Percentiles rank a stretch among this genome's conserved stretches.
Evolutionary conservation across 2,797 vertebrate genomes (phyloP).

Genomic region (Dryobates pubescens): DNA sequence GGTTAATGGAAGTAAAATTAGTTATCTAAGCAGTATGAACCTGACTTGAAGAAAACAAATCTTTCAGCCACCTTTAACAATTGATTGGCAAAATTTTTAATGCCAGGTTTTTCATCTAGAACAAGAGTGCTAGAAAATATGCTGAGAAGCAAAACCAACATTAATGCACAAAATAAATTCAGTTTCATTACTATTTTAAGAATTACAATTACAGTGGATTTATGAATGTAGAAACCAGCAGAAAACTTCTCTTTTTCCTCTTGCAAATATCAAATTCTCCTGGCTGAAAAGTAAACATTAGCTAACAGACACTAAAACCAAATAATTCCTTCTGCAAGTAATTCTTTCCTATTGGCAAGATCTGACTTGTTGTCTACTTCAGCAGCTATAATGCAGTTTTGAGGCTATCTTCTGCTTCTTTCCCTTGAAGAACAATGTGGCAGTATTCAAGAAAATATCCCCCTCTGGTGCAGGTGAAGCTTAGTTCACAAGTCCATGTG

Average conservation of each 20-base stretch:
- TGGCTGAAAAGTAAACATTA: not conserved
- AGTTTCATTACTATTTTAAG: not conserved
- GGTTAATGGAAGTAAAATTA: not conserved
- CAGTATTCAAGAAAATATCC: not conserved
- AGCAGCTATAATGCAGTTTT: not conserved
- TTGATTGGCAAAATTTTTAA: not conserved
- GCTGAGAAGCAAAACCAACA: not conserved
- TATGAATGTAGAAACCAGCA: not conserved
- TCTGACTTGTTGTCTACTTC: not conserved
- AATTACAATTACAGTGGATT: not conserved
- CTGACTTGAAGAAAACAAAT: not conserved
- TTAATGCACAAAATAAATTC: not conserved
- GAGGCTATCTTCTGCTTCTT: not conserved
- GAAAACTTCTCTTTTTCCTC: not conserved
- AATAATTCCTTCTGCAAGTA: not conserved
- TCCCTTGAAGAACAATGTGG: not conserved
- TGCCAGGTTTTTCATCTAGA: not conserved
- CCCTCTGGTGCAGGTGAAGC: not conserved
- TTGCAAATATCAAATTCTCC: not conserved
- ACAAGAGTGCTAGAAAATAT: not conserved
- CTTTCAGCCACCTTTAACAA: not conserved
- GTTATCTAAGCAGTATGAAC: not conserved
- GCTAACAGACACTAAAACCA: not conserved
- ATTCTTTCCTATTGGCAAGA: conserved; percentile 26
- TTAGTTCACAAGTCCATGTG: not conserved